Base-by-base conservation (phyloP, 2,888 invertebrate genomes). In the Toxonevra muliebris region DNA sequence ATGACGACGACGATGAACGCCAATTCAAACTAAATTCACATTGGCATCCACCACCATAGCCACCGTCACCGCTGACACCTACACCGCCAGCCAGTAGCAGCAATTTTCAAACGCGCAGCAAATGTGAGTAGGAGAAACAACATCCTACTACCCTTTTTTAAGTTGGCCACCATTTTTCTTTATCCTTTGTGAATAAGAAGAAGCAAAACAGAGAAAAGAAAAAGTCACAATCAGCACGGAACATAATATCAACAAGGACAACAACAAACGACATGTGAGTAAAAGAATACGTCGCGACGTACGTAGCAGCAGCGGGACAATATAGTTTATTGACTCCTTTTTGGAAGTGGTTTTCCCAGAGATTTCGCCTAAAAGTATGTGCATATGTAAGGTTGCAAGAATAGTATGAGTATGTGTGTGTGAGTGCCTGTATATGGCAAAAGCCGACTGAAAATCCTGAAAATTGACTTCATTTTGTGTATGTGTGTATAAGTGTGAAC, bases 241-340 rank as follows among this genome's bases (percentile, higher is more conserved):
- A 13, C 20, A 20, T 20, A 17, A 43, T 41, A 61, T 55, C 68
- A 66, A 61, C 40, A 61, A 57, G 63, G n/a, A 48, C 55, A 55
- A 13, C 42, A 17, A 43, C 53, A 15, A 45, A 30, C 42, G 54
- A 42, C 54, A 53, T 15, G 20, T 59, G 61, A 12, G 53, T 11
- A 19, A 59, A 48, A n/a, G 48, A 13, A 48, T 10, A n/a, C 13
- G 17, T 42, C 42, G 12, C 42, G 43, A 11, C 45, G 7, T 41
- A 17, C 17, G 48, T 4, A n/a, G 17, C 15, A 19, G 13, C 11
- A 20, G 45, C 1, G 30, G 11, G 61, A 17, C 48, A 52, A 57
- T 75, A 72, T 79, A 78, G 80, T 80, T 80, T 80, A 80, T 80
- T 80, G 79, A 80, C 80, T 80, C 74, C 77, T 76, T 76, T 74